A percentile compares a stretch with the other conserved stretches of the same genome.
Evolutionary conservation across 2,888 invertebrate genomes (phyloP).

Genomic region (Lepetodrilus schrolli): DNA sequence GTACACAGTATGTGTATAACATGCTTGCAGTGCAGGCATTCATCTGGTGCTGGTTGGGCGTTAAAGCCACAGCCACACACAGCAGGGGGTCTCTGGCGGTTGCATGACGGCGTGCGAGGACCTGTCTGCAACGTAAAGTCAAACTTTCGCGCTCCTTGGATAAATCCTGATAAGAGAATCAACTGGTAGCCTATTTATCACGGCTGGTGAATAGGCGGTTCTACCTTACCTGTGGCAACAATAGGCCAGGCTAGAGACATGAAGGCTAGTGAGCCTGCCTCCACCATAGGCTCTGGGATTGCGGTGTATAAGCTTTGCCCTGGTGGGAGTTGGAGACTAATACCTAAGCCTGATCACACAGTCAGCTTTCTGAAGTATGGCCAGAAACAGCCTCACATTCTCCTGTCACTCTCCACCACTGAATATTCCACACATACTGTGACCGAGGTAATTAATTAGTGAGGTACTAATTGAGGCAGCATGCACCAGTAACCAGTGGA

Average conservation of each 20-base stretch:
- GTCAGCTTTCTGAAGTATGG: too few species aligned
- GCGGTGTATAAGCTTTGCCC: neutral
- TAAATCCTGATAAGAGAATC: constrained; percentile 48
- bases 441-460: too few species aligned
- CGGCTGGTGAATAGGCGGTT: constrained; percentile 19
- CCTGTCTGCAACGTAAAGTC: constrained; percentile 44
- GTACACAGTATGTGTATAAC: too few species aligned
- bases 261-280: neutral
- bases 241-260: neutral
- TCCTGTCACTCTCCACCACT: too few species aligned
- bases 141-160: constrained; percentile 50
- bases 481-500: neutral
- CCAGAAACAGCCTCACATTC: too few species aligned
- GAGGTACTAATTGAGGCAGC: neutral
- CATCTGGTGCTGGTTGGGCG: neutral
- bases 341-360: neutral
- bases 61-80: too few species aligned
- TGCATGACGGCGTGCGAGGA: constrained; percentile 41
- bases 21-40: neutral
- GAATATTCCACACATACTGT: too few species aligned
- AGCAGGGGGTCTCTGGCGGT: neutral
- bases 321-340: neutral
- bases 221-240: constrained; percentile 2
- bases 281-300: too few species aligned
- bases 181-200: constrained; percentile 38